A percentile compares a stretch with the other conserved stretches of the same genome.
phyloP scores from a whole-genome alignment of 1,140 invertebrate species.

The Asobara japonica region DNA sequence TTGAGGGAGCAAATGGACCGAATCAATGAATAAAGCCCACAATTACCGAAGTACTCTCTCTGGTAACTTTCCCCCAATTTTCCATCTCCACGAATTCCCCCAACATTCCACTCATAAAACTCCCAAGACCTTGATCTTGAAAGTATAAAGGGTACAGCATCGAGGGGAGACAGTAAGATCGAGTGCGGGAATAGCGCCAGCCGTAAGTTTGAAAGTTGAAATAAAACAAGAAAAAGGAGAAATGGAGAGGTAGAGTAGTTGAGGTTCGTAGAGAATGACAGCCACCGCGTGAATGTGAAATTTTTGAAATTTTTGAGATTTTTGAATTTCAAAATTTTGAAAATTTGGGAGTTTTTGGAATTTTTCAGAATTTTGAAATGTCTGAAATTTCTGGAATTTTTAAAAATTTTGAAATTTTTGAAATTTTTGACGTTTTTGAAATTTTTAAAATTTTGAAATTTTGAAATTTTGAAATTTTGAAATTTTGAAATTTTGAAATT shows the following conservation, averaged over 20 bases:
- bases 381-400: no score
- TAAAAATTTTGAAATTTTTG: no score
- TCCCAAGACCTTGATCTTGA: slow-evolving; percentile 7
- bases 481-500: no score
- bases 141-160: not conserved
- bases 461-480: no score
- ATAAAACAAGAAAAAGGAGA: not conserved
- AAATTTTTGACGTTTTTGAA: no score
- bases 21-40: no score
- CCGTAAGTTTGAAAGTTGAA: slow-evolving; percentile 6
- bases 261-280: not conserved
- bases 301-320: no score
- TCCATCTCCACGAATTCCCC: not conserved
- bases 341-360: slow-evolving; percentile 1
- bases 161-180: not conserved
- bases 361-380: no score
- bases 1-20: no score
- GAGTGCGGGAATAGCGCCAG: not conserved
- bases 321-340: no score
- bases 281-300: not conserved
- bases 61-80: not conserved
- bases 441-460: no score
- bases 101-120: slow-evolving; percentile 3
- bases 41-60: no score
- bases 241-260: not conserved